A percentile compares a stretch with the other conserved stretches of the same genome.
These are phyloP conservation scores for Drosophila burlai DNA, from an alignment of 1,140 invertebrate species.

Conservation along the genomic window DNA sequence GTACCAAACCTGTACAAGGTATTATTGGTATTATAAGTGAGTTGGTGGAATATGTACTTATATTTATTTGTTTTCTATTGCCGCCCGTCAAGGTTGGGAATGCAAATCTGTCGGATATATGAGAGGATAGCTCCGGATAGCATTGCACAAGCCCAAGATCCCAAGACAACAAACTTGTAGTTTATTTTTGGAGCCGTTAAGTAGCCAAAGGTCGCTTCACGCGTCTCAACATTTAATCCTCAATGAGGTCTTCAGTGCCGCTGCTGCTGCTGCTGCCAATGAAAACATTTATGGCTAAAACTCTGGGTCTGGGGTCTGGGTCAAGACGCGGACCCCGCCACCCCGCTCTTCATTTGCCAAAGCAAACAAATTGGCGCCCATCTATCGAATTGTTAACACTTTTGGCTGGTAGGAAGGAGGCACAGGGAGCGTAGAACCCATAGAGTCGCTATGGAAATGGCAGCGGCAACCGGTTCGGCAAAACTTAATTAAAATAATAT, in stretches of 20 bases:
- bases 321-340: constrained; percentile 44
- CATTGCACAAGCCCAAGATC: constrained; percentile 36
- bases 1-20: constrained; percentile 18
- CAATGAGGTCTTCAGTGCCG: constrained; percentile 64
- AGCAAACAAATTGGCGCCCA: constrained; percentile 79
- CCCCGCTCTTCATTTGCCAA: constrained; percentile 46
- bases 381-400: constrained; percentile 80
- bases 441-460: constrained; percentile 59
- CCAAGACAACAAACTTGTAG: constrained; percentile 59
- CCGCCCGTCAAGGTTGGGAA: constrained; percentile 40
- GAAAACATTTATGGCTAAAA: constrained; percentile 56
- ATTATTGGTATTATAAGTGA: constrained; percentile 63
- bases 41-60: constrained; percentile 13
- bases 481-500: constrained; percentile 85
- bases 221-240: constrained; percentile 67
- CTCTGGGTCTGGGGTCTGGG: constrained; percentile 50
- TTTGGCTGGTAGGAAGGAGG: constrained; percentile 21
- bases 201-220: constrained; percentile 77
- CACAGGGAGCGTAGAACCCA: constrained; percentile 49
- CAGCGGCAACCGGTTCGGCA: constrained; percentile 71
- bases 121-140: constrained; percentile 35
- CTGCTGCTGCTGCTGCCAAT: constrained; percentile 44
- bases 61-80: constrained; percentile 6
- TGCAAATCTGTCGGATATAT: constrained; percentile 39
- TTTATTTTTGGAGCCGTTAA: constrained; percentile 84